Evolutionary conservation across 2,888 invertebrate genomes (phyloP), one percentile per base, ranked within the genome.

Genomic region (Lepidonotus clava): DNA sequence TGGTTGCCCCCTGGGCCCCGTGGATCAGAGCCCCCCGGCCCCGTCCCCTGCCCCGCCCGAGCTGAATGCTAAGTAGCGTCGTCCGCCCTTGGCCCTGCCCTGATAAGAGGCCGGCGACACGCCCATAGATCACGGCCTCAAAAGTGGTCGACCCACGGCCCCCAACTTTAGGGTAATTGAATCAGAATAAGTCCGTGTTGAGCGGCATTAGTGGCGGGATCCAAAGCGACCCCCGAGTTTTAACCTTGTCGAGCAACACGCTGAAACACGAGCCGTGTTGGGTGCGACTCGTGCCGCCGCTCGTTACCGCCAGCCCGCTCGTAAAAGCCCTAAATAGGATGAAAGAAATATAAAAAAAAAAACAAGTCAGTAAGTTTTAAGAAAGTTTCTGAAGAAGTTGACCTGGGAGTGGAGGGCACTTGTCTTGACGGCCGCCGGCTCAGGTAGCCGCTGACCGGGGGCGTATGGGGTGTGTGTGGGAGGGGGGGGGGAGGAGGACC

Each of bases 61-160:
- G 38, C 71, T 71, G 71, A 71, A 34, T 71, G 71, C 71, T 71
- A 71, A 38, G 71, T 71, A 38, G 36, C 18, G 36, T 1, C 18
- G 34, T n/a, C 71, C 14, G 71, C 71, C 36, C 38, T 71, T 71
- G 71, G 71, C 38, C n/a, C 36, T 38, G 34, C 38, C 38, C 71
- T 36, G 71, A 71, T 71, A 71, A 38, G 36, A 38, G 71, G 36
- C 71, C 34, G n/a, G 21, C 56, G n/a, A n/a, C 56, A 5, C 24
- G 34, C 71, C 21, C 71, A 71, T 71, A 71, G 36, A 71, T 71
- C 71, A 71, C 36, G 11, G 36, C 34, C 71, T 18, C 14, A 34
- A n/a, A n/a, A n/a, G 5, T 34, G 36, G 14, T 14, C 71, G n/a
- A 1, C 18, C 71, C 38, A 34, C 4, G 11, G 36, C 71, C 18